A percentile compares a stretch with the other conserved stretches of the same genome.
phyloP scores from a whole-genome alignment of 2,888 invertebrate genomes.

The Lathronympha strigana region DNA sequence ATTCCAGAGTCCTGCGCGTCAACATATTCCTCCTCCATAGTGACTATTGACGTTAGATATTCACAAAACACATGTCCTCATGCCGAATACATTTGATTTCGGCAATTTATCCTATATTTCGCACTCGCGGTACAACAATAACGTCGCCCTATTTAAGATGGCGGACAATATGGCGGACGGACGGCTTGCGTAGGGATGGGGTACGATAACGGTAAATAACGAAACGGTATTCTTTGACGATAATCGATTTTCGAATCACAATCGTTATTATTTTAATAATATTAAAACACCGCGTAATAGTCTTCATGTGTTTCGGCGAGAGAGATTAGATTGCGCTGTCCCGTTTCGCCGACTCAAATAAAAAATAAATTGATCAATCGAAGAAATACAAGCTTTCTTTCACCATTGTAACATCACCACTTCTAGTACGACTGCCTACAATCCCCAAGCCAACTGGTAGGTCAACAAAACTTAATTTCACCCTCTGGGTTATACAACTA shows the following conservation, averaged over 20 bases:
- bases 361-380: too few species aligned
- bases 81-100: slow-evolving; percentile 56
- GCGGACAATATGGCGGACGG: slow-evolving; percentile 49
- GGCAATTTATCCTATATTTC: slow-evolving; percentile 47
- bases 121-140: slow-evolving; percentile 64
- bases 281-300: too few species aligned
- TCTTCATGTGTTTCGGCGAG: too few species aligned
- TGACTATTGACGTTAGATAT: slow-evolving; percentile 50
- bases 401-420: too few species aligned
- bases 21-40: slow-evolving; percentile 77
- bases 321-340: too few species aligned
- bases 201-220: slow-evolving; percentile 23
- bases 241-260: not conserved
- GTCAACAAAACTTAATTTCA: too few species aligned
- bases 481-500: too few species aligned
- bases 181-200: slow-evolving; percentile 34
- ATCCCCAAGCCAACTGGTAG: too few species aligned
- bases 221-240: slow-evolving; percentile 3
- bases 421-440: too few species aligned
- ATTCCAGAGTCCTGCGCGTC: slow-evolving; percentile 66
- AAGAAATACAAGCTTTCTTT: too few species aligned
- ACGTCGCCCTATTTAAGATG: slow-evolving; percentile 59
- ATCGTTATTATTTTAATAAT: too few species aligned
- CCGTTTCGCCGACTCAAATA: too few species aligned
- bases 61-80: slow-evolving; percentile 64